These are phyloP conservation scores for Hydrolagus affinis DNA, from an alignment of 2,113 vertebrate genomes.

Conservation along the genomic window DNA sequence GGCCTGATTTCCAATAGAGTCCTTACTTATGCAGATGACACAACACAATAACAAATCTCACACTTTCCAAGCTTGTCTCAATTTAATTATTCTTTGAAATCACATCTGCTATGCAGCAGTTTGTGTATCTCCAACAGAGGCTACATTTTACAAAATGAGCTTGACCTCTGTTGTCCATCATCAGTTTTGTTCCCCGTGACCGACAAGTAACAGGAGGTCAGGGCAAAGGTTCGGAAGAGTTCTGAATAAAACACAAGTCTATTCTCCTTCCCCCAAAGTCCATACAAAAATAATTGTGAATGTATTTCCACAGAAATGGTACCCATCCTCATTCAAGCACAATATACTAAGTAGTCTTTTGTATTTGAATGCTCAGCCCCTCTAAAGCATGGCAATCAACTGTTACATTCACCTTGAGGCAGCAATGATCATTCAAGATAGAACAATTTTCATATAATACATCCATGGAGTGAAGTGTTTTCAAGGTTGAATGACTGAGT, in stretches of 20 bases:
- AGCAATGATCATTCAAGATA: too few species aligned
- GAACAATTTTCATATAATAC: not conserved
- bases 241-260: not conserved
- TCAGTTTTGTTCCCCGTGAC: not conserved
- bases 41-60: not conserved
- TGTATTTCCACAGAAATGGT: too few species aligned
- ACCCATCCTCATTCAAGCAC: not conserved
- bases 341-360: not conserved
- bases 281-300: not conserved
- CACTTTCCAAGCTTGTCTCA: not conserved
- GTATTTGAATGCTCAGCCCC: not conserved
- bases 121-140: not conserved
- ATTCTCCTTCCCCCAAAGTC: not conserved
- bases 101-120: not conserved
- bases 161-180: not conserved
- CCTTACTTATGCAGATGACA: not conserved
- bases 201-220: constrained; percentile 1
- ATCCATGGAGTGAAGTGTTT: not conserved
- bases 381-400: not conserved
- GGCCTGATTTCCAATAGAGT: not conserved
- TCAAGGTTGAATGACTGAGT: not conserved
- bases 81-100: not conserved
- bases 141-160: not conserved
- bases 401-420: not conserved
- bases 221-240: not conserved